These are phyloP conservation scores for Australoheros scitulus DNA, from an alignment of 2,113 vertebrate species.

Conservation along the genomic window DNA sequence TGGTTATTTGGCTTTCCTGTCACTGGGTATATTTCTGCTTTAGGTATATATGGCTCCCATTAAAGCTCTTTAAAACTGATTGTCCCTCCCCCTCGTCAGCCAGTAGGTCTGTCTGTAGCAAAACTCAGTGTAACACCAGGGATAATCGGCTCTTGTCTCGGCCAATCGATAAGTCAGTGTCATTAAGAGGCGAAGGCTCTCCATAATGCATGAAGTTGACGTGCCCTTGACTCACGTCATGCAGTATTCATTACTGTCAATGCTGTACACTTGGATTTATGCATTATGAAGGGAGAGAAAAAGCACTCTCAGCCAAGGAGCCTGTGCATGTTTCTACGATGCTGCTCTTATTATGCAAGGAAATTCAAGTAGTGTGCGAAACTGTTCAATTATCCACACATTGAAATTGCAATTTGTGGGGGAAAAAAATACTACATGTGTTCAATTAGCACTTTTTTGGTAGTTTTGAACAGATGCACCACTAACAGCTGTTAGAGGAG, in stretches of 20 bases:
- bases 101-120: conserved; percentile 4
- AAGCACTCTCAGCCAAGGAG: neutral
- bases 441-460: conserved; percentile 14
- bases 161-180: conserved; percentile 34
- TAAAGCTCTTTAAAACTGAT: conserved; percentile 6
- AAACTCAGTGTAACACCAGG: neutral
- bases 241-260: conserved; percentile 30
- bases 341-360: neutral
- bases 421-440: conserved; percentile 7
- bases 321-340: neutral
- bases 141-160: conserved; percentile 24
- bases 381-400: neutral
- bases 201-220: neutral
- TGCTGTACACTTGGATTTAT: conserved; percentile 6
- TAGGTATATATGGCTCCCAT: neutral
- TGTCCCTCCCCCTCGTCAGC: neutral
- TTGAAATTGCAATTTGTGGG: conserved; percentile 5
- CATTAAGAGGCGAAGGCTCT: conserved; percentile 1
- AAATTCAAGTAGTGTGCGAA: neutral
- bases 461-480: conserved; percentile 31
- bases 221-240: neutral
- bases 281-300: conserved; percentile 42
- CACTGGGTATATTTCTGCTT: neutral
- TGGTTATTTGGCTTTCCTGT: neutral
- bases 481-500: neutral